Percentiles rank a stretch among this genome's conserved stretches.
Evolutionary conservation across 2,113 vertebrate genomes (phyloP).

Genomic region (Xiphophorus maculatus): DNA sequence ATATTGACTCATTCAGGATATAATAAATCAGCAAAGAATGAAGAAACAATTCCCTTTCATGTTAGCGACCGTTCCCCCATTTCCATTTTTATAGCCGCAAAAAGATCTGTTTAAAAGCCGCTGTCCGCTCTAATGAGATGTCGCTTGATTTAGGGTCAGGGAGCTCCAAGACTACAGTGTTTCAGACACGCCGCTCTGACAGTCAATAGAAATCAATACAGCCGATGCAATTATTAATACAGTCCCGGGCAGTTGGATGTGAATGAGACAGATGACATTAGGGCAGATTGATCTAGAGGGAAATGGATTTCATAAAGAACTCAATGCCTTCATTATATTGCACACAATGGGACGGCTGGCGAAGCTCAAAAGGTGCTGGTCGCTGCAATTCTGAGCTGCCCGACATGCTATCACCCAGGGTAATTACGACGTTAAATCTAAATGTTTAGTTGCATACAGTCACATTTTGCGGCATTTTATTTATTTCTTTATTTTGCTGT

Average conservation of each 20-base stretch:
- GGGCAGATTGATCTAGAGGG: slow-evolving; percentile 83
- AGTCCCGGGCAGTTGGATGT: slow-evolving; percentile 81
- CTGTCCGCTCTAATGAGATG: slow-evolving; percentile 81
- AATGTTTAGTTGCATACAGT: slow-evolving; percentile 19
- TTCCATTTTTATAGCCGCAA: slow-evolving; percentile 75
- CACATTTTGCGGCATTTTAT: neutral
- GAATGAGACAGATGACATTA: slow-evolving; percentile 86
- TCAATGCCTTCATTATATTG: slow-evolving; percentile 76
- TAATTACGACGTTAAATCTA: slow-evolving; percentile 38
- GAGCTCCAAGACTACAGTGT: slow-evolving; percentile 68
- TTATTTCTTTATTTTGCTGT: neutral
- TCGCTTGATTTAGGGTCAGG: slow-evolving; percentile 82
- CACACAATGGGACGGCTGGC: slow-evolving; percentile 59
- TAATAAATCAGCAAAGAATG: slow-evolving; percentile 63
- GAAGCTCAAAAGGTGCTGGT: slow-evolving; percentile 33
- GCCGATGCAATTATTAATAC: slow-evolving; percentile 86
- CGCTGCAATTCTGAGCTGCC: slow-evolving; percentile 34
- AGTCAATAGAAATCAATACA: slow-evolving; percentile 84
- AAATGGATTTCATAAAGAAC: slow-evolving; percentile 83
- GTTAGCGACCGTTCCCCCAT: slow-evolving; percentile 57
- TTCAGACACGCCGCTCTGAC: slow-evolving; percentile 50
- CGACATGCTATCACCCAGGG: slow-evolving; percentile 11
- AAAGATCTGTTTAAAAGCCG: slow-evolving; percentile 73
- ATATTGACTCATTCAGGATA: slow-evolving; percentile 43
- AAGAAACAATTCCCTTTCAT: slow-evolving; percentile 67